Evolutionary conservation across 2,113 vertebrate species (phyloP).

Genomic region (Phocoena phocoena): DNA sequence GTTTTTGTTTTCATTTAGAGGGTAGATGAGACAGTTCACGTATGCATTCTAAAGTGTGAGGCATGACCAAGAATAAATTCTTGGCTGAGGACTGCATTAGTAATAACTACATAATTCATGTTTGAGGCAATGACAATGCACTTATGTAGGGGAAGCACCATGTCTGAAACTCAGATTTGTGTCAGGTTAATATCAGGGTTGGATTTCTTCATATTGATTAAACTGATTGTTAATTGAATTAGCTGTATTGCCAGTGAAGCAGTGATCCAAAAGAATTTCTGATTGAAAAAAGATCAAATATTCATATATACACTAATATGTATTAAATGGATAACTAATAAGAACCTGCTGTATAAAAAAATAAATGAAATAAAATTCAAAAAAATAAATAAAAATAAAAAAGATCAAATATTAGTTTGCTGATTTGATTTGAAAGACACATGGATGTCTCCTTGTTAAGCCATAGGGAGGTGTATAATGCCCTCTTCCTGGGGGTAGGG

Average conservation of each 20-base stretch:
- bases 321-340: too few species aligned
- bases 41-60: neutral
- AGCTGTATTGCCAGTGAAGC: conserved; percentile 26
- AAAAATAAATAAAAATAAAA: neutral
- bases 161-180: conserved; percentile 26
- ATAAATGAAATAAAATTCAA: too few species aligned
- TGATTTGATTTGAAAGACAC: neutral
- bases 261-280: neutral
- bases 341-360: too few species aligned
- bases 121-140: neutral
- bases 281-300: conserved; percentile 9
- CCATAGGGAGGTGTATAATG: neutral
- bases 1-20: neutral
- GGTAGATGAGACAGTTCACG: neutral
- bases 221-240: conserved; percentile 35
- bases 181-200: neutral
- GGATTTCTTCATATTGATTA: conserved; percentile 31
- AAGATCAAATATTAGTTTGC: neutral
- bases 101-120: neutral
- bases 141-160: neutral
- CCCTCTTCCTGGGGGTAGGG: neutral
- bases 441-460: neutral
- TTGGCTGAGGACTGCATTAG: neutral
- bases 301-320: neutral
- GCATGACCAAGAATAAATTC: neutral